phyloP scores from a whole-genome alignment of 2,888 invertebrate species.

The Beris chalybata region DNA sequence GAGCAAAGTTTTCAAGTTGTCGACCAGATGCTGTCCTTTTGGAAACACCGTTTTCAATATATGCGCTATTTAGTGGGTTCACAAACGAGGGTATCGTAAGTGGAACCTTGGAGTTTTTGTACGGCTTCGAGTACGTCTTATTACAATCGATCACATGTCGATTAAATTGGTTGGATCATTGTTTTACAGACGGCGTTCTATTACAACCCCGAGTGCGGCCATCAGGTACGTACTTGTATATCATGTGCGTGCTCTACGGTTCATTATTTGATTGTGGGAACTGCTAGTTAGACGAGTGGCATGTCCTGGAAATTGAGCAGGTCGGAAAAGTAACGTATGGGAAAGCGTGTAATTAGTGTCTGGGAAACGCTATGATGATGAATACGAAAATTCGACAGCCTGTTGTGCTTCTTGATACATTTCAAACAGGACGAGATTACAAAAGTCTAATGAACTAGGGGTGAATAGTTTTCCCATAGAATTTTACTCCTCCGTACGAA shows the following conservation, averaged over 20 bases:
- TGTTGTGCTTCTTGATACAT: too few relatives aligned
- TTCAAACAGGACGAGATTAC: too few relatives aligned
- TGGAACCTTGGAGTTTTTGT: constrained; percentile 5
- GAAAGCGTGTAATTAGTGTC: constrained; percentile 25
- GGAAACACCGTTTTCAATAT: constrained; percentile 3
- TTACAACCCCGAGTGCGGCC: constrained; percentile 4
- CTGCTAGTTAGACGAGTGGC: constrained; percentile 9
- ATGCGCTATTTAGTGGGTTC: constrained; percentile 9
- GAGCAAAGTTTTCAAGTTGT: constrained; percentile 13
- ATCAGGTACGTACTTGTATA: background rate
- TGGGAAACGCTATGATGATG: too few relatives aligned
- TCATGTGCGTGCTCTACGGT: constrained; percentile 20
- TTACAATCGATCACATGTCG: constrained; percentile 30
- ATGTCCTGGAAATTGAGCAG: constrained; percentile 26
- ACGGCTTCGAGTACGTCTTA: constrained; percentile 18
- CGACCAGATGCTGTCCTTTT: constrained; percentile 27
- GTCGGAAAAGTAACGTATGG: constrained; percentile 6
- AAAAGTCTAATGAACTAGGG: too few relatives aligned
- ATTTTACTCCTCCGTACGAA: too few relatives aligned
- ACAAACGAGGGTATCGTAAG: constrained; percentile 14
- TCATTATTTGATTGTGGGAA: constrained; percentile 29
- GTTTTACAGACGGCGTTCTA: constrained; percentile 16
- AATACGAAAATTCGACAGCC: too few relatives aligned
- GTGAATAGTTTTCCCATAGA: too few relatives aligned
- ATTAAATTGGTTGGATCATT: constrained; percentile 22